A percentile compares a stretch with the other conserved stretches of the same genome.
Evolutionary conservation across 2,797 vertebrate genomes (phyloP).

Genomic region (Arvicola amphibius): DNA sequence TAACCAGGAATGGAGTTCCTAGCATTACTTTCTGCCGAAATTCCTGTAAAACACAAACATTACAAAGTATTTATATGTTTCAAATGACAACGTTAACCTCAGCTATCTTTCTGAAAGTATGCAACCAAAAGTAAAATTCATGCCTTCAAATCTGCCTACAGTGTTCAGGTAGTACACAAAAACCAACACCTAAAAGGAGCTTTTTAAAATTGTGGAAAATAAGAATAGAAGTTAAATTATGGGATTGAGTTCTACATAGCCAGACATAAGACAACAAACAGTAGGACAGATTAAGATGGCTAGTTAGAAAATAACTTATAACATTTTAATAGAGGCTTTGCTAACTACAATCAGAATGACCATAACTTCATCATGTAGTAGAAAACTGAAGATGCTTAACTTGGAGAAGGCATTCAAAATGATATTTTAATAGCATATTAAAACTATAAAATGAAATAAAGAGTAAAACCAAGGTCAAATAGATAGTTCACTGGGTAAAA

Average conservation of each 20-base stretch:
- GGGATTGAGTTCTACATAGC: background rate
- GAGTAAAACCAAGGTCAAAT: conserved; percentile 10
- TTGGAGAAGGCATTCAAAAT: conserved; percentile 42
- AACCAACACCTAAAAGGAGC: conserved; percentile 20
- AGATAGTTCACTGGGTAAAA: background rate
- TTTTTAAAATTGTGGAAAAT: conserved; percentile 16
- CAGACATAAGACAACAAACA: background rate
- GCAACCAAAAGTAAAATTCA: background rate
- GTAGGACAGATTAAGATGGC: background rate
- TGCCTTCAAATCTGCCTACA: background rate
- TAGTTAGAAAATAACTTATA: background rate
- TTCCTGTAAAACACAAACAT: conserved; percentile 90
- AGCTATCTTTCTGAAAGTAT: conserved; percentile 33
- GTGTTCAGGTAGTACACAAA: background rate
- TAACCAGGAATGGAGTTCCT: conserved; percentile 98
- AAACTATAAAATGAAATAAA: conserved; percentile 38
- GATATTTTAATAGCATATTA: background rate
- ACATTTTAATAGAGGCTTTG: background rate
- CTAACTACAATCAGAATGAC: background rate
- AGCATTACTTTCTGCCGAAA: conserved; percentile 99
- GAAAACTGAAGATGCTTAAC: background rate
- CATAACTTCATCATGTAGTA: background rate
- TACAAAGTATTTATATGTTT: conserved; percentile 69
- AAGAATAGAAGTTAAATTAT: conserved; percentile 18
- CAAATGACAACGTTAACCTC: conserved; percentile 9